Conservation (phyloP, 2,888 invertebrate species). For the Cyclophora albipunctata region DNA sequence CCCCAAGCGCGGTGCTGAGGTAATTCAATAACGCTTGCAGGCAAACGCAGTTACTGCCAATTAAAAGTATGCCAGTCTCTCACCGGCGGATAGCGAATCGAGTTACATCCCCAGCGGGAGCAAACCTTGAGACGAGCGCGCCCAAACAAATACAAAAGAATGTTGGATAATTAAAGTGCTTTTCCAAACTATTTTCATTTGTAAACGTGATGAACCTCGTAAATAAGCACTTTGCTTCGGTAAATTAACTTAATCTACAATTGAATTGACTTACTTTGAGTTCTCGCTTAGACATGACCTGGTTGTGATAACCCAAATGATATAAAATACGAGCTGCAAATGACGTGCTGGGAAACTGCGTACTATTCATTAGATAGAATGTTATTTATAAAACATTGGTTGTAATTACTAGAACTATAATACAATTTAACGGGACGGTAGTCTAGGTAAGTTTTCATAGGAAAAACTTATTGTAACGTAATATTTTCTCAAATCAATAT, state of each 20-base stretch:
- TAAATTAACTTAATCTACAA: neutral
- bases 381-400: too few relatives aligned
- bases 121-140: constrained; percentile 45
- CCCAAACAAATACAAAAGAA: constrained; percentile 55
- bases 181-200: constrained; percentile 45
- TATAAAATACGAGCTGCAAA: neutral
- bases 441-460: too few relatives aligned
- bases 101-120: constrained; percentile 50
- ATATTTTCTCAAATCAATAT: too few relatives aligned
- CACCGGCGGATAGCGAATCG: constrained; percentile 54
- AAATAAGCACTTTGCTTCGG: constrained; percentile 5
- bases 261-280: too few relatives aligned
- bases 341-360: too few relatives aligned
- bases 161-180: constrained; percentile 46
- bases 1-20: constrained; percentile 47
- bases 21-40: constrained; percentile 72
- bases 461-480: too few relatives aligned
- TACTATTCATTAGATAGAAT: too few relatives aligned
- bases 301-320: neutral
- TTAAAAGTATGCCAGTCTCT: constrained; percentile 71
- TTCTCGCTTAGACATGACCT: too few relatives aligned
- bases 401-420: too few relatives aligned
- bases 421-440: too few relatives aligned
- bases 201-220: constrained; percentile 10
- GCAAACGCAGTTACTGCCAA: constrained; percentile 70